These are phyloP conservation scores for Liposcelis brunnea DNA, from an alignment of 2,888 invertebrate species.

Conservation along the genomic window DNA sequence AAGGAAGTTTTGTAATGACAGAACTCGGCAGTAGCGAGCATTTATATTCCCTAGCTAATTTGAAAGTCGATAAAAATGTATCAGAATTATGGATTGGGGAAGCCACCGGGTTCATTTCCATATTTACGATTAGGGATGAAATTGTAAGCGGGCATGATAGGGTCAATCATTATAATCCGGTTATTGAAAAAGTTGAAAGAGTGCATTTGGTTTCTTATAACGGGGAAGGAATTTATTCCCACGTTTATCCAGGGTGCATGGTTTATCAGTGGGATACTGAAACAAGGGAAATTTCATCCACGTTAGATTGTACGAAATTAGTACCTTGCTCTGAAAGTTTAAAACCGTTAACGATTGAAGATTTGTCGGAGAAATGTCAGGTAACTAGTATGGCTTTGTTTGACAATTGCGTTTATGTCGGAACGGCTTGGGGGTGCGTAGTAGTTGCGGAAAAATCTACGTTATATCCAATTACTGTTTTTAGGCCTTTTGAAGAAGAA, in stretches of 20 bases:
- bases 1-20: constrained; percentile 60
- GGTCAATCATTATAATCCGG: constrained; percentile 40
- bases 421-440: constrained; percentile 89
- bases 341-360: constrained; percentile 79
- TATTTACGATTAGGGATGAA: constrained; percentile 53
- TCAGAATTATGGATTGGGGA: constrained; percentile 85
- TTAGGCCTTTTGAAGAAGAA: constrained; percentile 76
- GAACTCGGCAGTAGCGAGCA: constrained; percentile 54
- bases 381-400: constrained; percentile 51
- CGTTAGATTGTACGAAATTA: constrained; percentile 79
- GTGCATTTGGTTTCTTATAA: constrained; percentile 48
- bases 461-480: constrained; percentile 77
- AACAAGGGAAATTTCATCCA: constrained; percentile 48
- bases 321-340: constrained; percentile 84
- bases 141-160: constrained; percentile 57
- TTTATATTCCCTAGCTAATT: constrained; percentile 37
- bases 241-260: constrained; percentile 43
- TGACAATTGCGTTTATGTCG: constrained; percentile 62
- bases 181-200: constrained; percentile 44
- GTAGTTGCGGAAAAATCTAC: constrained; percentile 70
- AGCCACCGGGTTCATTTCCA: constrained; percentile 55
- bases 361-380: constrained; percentile 37
- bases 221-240: constrained; percentile 21
- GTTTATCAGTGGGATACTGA: constrained; percentile 75
- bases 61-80: constrained; percentile 21